phyloP scores from a whole-genome alignment of 2,888 invertebrate genomes.

The Ischnus inquisitorius region DNA sequence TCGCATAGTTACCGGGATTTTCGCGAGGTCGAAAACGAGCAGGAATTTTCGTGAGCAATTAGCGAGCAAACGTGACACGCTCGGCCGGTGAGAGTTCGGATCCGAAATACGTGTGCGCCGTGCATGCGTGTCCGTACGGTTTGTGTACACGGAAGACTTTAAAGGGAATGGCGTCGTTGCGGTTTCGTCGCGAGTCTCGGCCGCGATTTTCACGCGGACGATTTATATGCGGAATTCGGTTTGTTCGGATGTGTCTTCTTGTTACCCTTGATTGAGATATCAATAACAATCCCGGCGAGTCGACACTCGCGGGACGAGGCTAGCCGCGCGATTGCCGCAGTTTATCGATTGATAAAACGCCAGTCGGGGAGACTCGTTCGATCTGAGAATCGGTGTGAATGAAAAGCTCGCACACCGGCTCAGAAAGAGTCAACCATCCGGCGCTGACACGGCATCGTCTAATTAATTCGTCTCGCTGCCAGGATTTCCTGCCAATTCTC shows the following conservation, averaged over 20 bases:
- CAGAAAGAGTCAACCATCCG: background rate
- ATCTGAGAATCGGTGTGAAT: slow-evolving; percentile 58
- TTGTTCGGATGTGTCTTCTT: background rate
- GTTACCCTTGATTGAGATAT: slow-evolving; percentile 32
- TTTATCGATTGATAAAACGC: slow-evolving; percentile 54
- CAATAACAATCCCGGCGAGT: background rate
- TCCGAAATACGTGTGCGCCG: background rate
- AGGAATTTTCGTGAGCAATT: slow-evolving; percentile 59
- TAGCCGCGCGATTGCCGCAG: background rate
- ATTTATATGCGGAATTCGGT: background rate
- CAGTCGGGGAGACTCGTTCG: slow-evolving; percentile 20
- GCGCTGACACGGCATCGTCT: slow-evolving; percentile 29
- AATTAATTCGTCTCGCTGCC: slow-evolving; percentile 63
- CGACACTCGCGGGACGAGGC: background rate
- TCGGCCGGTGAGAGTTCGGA: slow-evolving; percentile 10
- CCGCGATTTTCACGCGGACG: too few species aligned
- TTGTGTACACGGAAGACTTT: background rate
- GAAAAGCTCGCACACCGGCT: slow-evolving; percentile 30
- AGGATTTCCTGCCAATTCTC: slow-evolving; percentile 65
- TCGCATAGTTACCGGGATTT: slow-evolving; percentile 13
- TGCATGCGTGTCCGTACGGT: background rate
- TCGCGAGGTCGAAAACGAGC: slow-evolving; percentile 21
- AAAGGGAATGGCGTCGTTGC: slow-evolving; percentile 36
- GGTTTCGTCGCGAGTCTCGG: too few species aligned
- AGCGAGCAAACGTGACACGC: slow-evolving; percentile 54